phyloP scores from a whole-genome alignment of 2,113 vertebrate species.

The Loxodonta africana region DNA sequence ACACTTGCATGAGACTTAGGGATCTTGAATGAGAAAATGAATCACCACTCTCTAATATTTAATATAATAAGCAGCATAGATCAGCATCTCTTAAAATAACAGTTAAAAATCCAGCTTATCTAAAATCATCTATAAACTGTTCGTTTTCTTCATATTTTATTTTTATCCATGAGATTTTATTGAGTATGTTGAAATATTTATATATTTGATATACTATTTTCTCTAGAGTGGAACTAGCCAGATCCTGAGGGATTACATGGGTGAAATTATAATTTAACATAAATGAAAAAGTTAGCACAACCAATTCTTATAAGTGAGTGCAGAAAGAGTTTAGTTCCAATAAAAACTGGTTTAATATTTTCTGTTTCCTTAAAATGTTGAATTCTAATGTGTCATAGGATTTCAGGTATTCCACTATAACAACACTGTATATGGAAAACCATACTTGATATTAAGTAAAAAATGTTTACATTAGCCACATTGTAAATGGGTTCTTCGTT shows the following conservation, averaged over 20 bases:
- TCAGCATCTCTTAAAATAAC: neutral
- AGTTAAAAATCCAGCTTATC: neutral
- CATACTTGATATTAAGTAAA: conserved; percentile 36
- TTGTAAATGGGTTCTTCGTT: neutral
- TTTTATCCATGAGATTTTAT: conserved; percentile 48
- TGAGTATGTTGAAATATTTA: neutral
- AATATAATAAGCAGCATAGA: neutral
- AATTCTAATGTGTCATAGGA: conserved; percentile 24
- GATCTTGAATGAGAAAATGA: neutral
- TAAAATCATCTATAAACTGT: conserved; percentile 14
- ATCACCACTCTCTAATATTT: neutral
- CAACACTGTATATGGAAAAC: neutral
- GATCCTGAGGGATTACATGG: conserved; percentile 42
- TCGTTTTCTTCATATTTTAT: conserved; percentile 29
- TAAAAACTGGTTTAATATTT: neutral
- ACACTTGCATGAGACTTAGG: neutral
- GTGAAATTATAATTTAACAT: conserved; percentile 49
- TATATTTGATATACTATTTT: conserved; percentile 36
- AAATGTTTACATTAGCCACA: neutral
- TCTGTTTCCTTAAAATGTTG: conserved; percentile 14
- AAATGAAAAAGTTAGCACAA: conserved; percentile 55
- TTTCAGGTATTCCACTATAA: conserved; percentile 18
- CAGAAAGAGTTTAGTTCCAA: conserved; percentile 6
- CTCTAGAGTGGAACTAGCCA: conserved; percentile 11
- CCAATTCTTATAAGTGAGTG: conserved; percentile 28